Percentiles rank a stretch among this genome's conserved stretches.
phyloP scores from a whole-genome alignment of 2,888 invertebrate species.

The Xestobium rufovillosum region DNA sequence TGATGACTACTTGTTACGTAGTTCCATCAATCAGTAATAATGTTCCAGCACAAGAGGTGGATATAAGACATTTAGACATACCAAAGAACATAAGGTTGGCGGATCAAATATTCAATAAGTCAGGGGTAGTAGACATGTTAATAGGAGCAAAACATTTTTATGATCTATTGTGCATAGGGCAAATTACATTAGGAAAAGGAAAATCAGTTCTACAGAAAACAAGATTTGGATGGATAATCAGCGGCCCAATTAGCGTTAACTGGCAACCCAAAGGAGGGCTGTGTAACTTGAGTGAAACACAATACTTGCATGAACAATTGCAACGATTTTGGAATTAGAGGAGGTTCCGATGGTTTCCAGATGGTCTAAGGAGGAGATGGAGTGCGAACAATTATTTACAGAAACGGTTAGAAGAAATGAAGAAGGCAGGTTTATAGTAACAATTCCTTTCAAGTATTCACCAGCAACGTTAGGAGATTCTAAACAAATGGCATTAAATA shows the following conservation, averaged over 20 bases:
- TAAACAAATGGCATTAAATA: conserved; percentile 13
- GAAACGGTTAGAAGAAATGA: conserved; percentile 15
- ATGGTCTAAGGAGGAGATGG: conserved; percentile 18
- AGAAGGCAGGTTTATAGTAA: conserved; percentile 20
- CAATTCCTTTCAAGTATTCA: conserved; percentile 15
- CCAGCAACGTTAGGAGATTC: conserved; percentile 21
- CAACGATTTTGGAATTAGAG: conserved; percentile 25
- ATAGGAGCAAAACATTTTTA: conserved; percentile 10
- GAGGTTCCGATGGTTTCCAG: conserved; percentile 11
- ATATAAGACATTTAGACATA: conserved; percentile 8
- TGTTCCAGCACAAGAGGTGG: no score
- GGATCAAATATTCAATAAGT: conserved; percentile 10
- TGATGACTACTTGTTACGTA: conserved; percentile 3
- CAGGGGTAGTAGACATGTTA: conserved; percentile 9
- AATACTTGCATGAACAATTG: no score
- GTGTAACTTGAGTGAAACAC: no score
- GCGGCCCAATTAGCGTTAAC: conserved; percentile 10
- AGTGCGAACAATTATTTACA: conserved; percentile 22
- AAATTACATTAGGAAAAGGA: no score
- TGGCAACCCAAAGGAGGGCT: no score
- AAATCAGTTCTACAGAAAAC: conserved; percentile 18
- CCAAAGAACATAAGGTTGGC: conserved; percentile 12
- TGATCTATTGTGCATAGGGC: conserved; percentile 7
- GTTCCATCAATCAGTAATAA: conserved; percentile 5
- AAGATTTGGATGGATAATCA: conserved; percentile 24